Base-by-base conservation (phyloP, 2,888 invertebrate species). In the Willowsia nigromaculata region DNA sequence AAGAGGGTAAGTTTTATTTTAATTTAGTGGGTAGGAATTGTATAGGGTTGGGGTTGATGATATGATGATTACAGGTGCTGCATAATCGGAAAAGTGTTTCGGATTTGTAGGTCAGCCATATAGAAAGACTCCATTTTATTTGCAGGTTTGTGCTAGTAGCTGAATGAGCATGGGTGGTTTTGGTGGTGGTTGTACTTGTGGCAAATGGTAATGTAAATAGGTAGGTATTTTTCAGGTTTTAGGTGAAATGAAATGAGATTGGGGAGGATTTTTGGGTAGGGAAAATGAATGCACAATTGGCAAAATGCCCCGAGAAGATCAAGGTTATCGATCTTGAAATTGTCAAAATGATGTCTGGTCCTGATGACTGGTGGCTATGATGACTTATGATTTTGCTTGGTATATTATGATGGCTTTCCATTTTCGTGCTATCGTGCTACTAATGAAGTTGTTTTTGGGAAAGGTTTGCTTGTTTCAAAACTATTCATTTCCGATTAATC, bases 31-130 rank as follows among this genome's bases (percentile, higher is more conserved):
- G 11, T 68, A 13, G 37, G 11, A 43, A n/a, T 40, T 15, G n/a
- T n/a, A 3, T 27, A 9, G 30, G 33, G 40, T n/a, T 27, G 5
- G 33, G 56, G 50, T 11, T 53, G 76, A 22, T 25, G n/a, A 50
- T n/a, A n/a, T 7, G 43, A 43, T 50, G 76, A n/a, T 5, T 76
- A 22, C 18, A 11, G 9, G 4, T 62, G 62, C 30, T 30, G 62
- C 62, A 62, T 62, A 62, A 85, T 76, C 85, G 76, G 78, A 80
- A 76, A 78, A 83, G 84, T 78, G 84, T 89, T 84, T 84, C 78
- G 84, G 80, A 84, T 89, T 88, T 88, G 83, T 88, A 65, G 88
- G 88, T 88, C 88, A 88, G 37, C 33, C 37, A 65, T 6, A 13
- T 30, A 27, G 62, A 62, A 62, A 1, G 22, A 18, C 53, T 53